Evolutionary conservation across 2,888 invertebrate species (phyloP).

Genomic region (Eucera pruinosa): DNA sequence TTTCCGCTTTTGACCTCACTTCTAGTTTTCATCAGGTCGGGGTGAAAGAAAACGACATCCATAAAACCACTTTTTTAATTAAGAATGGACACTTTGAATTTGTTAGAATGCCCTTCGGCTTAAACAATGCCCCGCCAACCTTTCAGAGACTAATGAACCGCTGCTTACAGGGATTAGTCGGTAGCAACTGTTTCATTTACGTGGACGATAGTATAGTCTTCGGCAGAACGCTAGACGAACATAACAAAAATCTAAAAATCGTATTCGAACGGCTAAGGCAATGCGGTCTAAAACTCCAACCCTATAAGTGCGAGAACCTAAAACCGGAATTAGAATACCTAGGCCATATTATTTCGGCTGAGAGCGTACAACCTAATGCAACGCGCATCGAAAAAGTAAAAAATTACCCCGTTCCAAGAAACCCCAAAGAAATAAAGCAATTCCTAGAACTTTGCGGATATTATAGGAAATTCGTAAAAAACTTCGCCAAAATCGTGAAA

Average conservation of each 20-base stretch:
- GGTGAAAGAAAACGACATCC: conserved; percentile 47
- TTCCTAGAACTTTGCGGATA: too few relatives aligned
- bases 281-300: conserved; percentile 21
- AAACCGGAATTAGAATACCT: conserved; percentile 29
- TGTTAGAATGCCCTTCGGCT: conserved; percentile 27
- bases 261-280: too few relatives aligned
- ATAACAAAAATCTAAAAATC: too few relatives aligned
- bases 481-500: conserved; percentile 23
- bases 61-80: conserved; percentile 53
- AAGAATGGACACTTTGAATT: conserved; percentile 64
- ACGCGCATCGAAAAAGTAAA: not conserved
- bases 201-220: too few relatives aligned
- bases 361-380: not conserved
- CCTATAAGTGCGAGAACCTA: conserved; percentile 28
- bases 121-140: too few relatives aligned
- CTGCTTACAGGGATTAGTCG: conserved; percentile 6
- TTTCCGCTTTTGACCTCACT: conserved; percentile 15
- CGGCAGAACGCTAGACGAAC: too few relatives aligned
- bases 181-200: too few relatives aligned
- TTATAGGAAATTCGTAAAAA: too few relatives aligned
- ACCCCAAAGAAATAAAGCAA: too few relatives aligned
- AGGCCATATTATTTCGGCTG: conserved; percentile 15
- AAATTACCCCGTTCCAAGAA: conserved; percentile 21
- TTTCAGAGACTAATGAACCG: conserved; percentile 33
- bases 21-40: not conserved